Evolutionary conservation across 2,888 invertebrate genomes (phyloP), one percentile per base, ranked within the genome.

Genomic region (Dichetophora obliterata): DNA sequence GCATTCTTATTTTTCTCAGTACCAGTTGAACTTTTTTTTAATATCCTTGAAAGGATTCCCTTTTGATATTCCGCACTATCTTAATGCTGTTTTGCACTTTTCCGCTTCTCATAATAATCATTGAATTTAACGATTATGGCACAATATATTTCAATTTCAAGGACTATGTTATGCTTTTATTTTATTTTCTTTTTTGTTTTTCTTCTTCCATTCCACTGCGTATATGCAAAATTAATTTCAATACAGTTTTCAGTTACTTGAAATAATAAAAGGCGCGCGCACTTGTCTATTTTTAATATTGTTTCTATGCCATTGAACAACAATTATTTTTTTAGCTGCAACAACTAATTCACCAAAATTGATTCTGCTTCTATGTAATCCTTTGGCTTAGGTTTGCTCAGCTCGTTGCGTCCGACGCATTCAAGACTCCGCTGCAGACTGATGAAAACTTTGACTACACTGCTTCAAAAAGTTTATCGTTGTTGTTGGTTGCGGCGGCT

Each of bases 381-480:
- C 24, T 5, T 48, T n/a, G 50, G 37, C 34, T 50, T 68, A 27
- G 63, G 19, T 31, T 11, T 31, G 27, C 63, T n/a, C 34, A 63
- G 27, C 3, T 11, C 9, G 11, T 81, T 78, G 82, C 83, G 82
- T 83, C 86, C 86, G 83, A 83, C 83, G 82, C 84, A 82, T 81
- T 85, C 78, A 83, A 83, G 85, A 85, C 83, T 85, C 84, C 85
- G 84, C 82, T 83, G 85, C 86, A 80, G 82, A 86, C 86, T 86
- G 86, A 77, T 72, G 65, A 78, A 9, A 59, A 16, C 57, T 59
- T 43, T 11, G 71, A 8, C 48, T 22, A 50, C 68, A 24, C 24
- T 14, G 63, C 31, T 61, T 19, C 27, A 11, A 63, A 48, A 27
- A 65, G n/a, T 14, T 65, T 37, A 16, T 66, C 19, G 43, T 24